These are phyloP conservation scores for Alosa alosa DNA, from an alignment of 2,113 vertebrate genomes.

Conservation along the genomic window DNA sequence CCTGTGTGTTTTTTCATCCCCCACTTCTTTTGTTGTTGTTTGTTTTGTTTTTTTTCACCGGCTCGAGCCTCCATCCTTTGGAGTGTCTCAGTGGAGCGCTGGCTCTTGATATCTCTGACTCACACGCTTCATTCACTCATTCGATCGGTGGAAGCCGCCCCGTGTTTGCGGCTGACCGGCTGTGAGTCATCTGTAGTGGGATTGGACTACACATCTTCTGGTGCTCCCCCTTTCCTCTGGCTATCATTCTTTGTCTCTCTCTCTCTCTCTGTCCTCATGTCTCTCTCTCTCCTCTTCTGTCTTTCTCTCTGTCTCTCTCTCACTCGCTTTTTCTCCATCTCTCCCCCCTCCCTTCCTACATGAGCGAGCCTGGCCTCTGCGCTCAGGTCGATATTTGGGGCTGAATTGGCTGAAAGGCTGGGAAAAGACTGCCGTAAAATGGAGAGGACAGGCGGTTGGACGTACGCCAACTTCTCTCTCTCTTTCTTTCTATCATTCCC, in stretches of 20 bases:
- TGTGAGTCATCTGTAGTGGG: conserved; percentile 15
- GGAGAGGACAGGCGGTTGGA: conserved; percentile 66
- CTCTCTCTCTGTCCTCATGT: conserved; percentile 39
- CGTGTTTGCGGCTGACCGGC: conserved; percentile 16
- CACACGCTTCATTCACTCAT: conserved; percentile 17
- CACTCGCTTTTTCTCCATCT: background rate
- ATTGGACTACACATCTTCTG: conserved; percentile 45
- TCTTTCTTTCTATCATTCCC: background rate
- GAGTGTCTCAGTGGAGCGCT: background rate
- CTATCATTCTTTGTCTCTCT: conserved; percentile 38
- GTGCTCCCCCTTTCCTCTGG: conserved; percentile 32
- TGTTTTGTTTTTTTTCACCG: background rate
- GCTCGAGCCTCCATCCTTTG: background rate
- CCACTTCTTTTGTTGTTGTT: background rate
- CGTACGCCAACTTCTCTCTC: conserved; percentile 60
- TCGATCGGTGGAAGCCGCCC: conserved; percentile 4
- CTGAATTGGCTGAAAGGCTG: conserved; percentile 70
- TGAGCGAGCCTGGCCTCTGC: background rate
- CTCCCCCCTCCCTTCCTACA: background rate
- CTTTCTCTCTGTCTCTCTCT: conserved; percentile 30
- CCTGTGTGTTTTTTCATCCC: background rate
- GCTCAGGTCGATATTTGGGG: conserved; percentile 67
- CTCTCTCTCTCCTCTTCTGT: conserved; percentile 7
- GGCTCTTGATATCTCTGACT: conserved; percentile 17
- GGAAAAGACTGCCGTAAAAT: conserved; percentile 64